Evolutionary conservation across 2,888 invertebrate genomes (phyloP), one percentile per base, ranked within the genome.

Genomic region (Himalopsyche japonica): DNA sequence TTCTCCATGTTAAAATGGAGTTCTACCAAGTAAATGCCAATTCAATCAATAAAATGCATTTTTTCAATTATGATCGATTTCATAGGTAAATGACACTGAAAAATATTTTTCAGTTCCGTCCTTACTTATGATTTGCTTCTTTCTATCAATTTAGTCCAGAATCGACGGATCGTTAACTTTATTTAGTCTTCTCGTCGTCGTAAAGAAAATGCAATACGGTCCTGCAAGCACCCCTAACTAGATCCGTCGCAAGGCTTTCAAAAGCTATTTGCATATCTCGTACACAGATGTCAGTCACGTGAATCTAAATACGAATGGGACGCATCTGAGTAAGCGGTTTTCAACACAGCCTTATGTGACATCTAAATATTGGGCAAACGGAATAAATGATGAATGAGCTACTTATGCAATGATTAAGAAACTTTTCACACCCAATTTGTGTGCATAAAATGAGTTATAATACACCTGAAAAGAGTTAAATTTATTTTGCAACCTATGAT

Each of bases 221-320:
- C 57, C 57, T 57, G 57, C 10, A 57, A 57, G 20, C 57, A 24
- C 20, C 57, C 57, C 57, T 57, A 12, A 24, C 57, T 24, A 57
- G 7, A 24, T 24, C 57, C 57, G 15, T 20, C 24, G 57, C 57
- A 20, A 76, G 76, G 76, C 76, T 81, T 81, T 70, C 76, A n/a
- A 18, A n/a, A 77, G 82, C 57, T 57, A 82, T 82, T 82, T 82
- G 82, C 82, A 82, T 82, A 82, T 82, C 77, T 76, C 76, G 77
- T 24, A 20, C 34, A 27, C 10, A 34, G 57, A 77, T 48, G 76
- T 81, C 48, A 20, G 48, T 76, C 76, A 76, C 76, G 30, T 15
- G 18, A 77, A 77, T 34, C 37, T 24, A 81, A 76, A 49, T 76
- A 34, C 48, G 37, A 82, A 82, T 49, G 32, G 57, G 57, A 57